Evolutionary conservation across 2,797 vertebrate genomes (phyloP), one percentile per base, ranked within the genome.

Genomic region (Pelochelys cantorii): DNA sequence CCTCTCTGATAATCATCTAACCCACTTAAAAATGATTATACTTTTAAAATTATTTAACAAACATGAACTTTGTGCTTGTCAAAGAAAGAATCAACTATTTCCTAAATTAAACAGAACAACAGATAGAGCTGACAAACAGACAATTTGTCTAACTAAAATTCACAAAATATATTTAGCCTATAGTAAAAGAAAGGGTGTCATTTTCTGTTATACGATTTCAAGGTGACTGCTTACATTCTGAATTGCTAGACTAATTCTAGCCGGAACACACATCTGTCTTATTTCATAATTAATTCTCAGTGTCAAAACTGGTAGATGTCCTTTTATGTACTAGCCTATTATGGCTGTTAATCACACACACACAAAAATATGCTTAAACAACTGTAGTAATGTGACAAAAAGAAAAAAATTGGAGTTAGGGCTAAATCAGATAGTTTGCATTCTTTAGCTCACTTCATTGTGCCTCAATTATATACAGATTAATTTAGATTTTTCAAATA

Each of bases 1-100:
- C 98, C 98, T 98, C 98, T 97, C 98, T 98, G 99, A 99, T 99
- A 99, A 98, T 98, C 98, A 99, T 99, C 99, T 98, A 98, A 98
- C 98, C 97, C 95, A 94, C 91, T 96, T 93, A 81, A 97, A 98
- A 95, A 95, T 54, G 75, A 53, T 88, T 90, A 98, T 97, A 98
- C 97, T 97, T 96, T 97, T 95, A 83, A 96, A 98, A 98, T 98
- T 98, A 98, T 98, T 98, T 98, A 98, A 98, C 98, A 98, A 98
- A 98, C 97, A 98, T 55, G 81, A 97, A 97, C 90, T 96, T 92
- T 97, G 96, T 94, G 96, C 96, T 95, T 95, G 96, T 95, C 75
- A 90, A 97, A 96, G 91, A 95, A 97, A 96, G 88, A 84, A 97
- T 96, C 79, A 96, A 96, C 93, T 94, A 79, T 85, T 97, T 97